phyloP scores from a whole-genome alignment of 2,113 vertebrate species.

The Oreotragus oreotragus region DNA sequence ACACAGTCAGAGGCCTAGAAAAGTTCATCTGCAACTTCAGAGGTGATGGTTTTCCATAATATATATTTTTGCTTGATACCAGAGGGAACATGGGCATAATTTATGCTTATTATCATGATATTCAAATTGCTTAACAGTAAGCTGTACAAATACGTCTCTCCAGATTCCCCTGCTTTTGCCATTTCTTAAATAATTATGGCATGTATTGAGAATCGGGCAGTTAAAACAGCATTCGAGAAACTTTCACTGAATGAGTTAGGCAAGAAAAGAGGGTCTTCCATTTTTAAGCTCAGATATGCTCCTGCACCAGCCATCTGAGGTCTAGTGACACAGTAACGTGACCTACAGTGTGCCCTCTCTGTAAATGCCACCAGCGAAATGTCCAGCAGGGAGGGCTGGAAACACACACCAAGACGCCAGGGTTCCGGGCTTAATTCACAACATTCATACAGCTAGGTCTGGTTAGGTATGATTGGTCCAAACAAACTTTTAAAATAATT shows the following conservation, averaged over 20 bases:
- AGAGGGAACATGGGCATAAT: not conserved
- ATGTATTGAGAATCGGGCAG: not conserved
- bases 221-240: not conserved
- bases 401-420: no score
- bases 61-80: not conserved
- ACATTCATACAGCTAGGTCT: not conserved
- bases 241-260: not conserved
- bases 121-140: not conserved
- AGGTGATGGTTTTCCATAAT: not conserved
- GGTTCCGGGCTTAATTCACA: not conserved
- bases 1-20: not conserved
- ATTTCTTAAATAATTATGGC: not conserved
- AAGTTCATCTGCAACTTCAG: not conserved
- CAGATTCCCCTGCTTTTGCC: not conserved
- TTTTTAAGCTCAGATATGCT: not conserved
- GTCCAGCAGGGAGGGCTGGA: not conserved
- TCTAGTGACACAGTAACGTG: not conserved
- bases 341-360: not conserved
- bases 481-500: not conserved
- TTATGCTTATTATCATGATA: not conserved
- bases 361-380: not conserved
- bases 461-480: not conserved
- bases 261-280: not conserved
- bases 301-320: not conserved
- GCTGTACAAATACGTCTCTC: not conserved